These are phyloP conservation scores for Phycodurus eques DNA, from an alignment of 2,113 vertebrate species.

Conservation along the genomic window DNA sequence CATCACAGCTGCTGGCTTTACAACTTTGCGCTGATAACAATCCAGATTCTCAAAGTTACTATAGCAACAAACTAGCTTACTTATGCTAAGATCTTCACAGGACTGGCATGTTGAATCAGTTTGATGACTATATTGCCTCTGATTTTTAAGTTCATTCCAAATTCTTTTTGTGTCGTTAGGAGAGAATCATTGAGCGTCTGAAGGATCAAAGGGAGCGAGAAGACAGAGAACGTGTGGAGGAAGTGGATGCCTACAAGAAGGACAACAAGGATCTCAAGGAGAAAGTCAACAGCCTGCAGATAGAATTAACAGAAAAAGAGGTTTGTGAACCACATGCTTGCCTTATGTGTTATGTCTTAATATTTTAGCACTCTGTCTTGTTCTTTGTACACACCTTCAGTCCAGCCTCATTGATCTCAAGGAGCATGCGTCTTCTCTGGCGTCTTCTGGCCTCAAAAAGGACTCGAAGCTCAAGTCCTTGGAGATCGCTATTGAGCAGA, in stretches of 20 bases:
- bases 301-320: conserved; percentile 97
- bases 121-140: background rate
- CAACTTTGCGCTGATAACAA: too few species aligned
- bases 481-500: conserved; percentile 98
- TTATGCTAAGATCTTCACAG: background rate
- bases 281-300: conserved; percentile 91
- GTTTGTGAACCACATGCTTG: conserved; percentile 66
- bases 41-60: background rate
- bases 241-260: conserved; percentile 93
- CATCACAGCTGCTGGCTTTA: too few species aligned
- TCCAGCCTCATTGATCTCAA: conserved; percentile 96
- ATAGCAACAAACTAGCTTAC: background rate
- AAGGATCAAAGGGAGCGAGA: conserved; percentile 97
- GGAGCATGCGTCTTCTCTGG: conserved; percentile 95
- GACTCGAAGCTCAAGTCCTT: conserved; percentile 98
- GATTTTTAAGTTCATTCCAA: background rate
- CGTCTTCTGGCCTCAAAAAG: conserved; percentile 93
- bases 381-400: conserved; percentile 71
- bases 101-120: background rate
- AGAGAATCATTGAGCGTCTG: conserved; percentile 97
- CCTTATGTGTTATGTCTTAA: background rate
- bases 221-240: conserved; percentile 93
- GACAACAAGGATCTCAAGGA: conserved; percentile 99
- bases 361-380: conserved; percentile 4
- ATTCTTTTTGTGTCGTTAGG: conserved; percentile 69